Evolutionary conservation across 2,888 invertebrate species (phyloP), one percentile per base, ranked within the genome.

Genomic region (Crematogaster levior): DNA sequence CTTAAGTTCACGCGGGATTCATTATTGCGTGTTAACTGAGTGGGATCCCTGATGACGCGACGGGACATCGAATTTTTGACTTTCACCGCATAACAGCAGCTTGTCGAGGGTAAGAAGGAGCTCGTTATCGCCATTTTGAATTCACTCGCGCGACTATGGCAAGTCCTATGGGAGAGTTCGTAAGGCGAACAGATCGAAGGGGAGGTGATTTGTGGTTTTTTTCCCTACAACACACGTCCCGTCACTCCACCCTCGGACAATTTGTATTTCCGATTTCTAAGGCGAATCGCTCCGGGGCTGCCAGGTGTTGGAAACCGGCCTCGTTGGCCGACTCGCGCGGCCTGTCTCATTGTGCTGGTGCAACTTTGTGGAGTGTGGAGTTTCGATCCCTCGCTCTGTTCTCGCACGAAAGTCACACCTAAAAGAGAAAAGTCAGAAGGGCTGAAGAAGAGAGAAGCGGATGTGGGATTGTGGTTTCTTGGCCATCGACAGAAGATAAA

Each of bases 111-210:
- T 46, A 72, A 60, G 61, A 66, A 51, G 89, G 89, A 88, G 89
- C 92, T 91, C 90, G 92, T 92, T 92, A 92, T 91, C 91, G 91
- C 89, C 92, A 91, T 92, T 92, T 92, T 89, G 87, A 88, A 90
- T 90, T 90, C 85, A 61, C 81, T 90, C 72, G 83, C 70, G 85
- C 66, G 81, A 27, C 74, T 72, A 48, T 30, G 43, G 58, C 66
- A 70, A n/a, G n/a, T n/a, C n/a, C n/a, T n/a, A 84, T 73, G 84
- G 86, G 63, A 68, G 85, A 84, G 82, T 53, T 15, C 56, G 73
- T 72, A 30, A 40, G 24, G 75, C 81, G 73, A 40, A 58, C 46
- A 68, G 61, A 65, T 61, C 86, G 79, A 56, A 75, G 84, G 34
- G 77, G 53, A 85, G 88, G 90, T 90, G 91, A 91, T 91, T 91